These are phyloP conservation scores for Musca domestica DNA, from an alignment of 1,140 invertebrate genomes.

Conservation along the genomic window DNA sequence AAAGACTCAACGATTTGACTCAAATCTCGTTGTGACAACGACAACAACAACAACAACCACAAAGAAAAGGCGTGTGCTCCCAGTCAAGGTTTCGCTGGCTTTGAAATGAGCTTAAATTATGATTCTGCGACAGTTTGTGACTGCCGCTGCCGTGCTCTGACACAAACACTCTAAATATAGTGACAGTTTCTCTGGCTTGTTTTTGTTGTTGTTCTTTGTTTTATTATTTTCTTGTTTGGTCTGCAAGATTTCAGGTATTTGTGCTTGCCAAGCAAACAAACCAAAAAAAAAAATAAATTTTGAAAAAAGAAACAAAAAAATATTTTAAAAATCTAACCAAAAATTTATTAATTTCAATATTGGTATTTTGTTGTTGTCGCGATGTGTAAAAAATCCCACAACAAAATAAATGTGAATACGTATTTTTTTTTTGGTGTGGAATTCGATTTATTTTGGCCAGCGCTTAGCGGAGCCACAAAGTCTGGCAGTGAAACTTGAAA, in stretches of 20 bases:
- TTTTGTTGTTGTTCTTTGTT: slow-evolving; percentile 5
- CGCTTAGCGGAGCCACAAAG: slow-evolving; percentile 8
- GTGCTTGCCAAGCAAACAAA: not conserved
- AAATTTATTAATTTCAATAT: too few relatives aligned
- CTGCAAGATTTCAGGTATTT: not conserved
- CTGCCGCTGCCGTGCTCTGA: not conserved
- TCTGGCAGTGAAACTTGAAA: slow-evolving; percentile 14
- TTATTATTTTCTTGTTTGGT: not conserved
- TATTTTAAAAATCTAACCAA: too few relatives aligned
- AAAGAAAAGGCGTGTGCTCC: slow-evolving; percentile 25
- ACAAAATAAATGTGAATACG: too few relatives aligned
- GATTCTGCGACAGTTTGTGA: slow-evolving; percentile 9
- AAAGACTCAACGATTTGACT: not conserved
- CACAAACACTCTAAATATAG: slow-evolving; percentile 7
- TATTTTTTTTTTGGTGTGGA: slow-evolving; percentile 7
- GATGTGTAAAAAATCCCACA: too few relatives aligned
- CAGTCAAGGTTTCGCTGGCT: slow-evolving; percentile 25
- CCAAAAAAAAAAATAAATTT: too few relatives aligned
- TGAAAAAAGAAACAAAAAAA: too few relatives aligned
- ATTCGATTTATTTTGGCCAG: slow-evolving; percentile 22
- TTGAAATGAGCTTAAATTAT: slow-evolving; percentile 26
- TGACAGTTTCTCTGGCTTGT: not conserved
- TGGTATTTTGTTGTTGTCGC: not conserved
- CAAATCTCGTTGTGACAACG: not conserved
- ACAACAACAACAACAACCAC: not conserved